phyloP scores from a whole-genome alignment of 1,140 invertebrate species.

The Ooceraea biroi region DNA sequence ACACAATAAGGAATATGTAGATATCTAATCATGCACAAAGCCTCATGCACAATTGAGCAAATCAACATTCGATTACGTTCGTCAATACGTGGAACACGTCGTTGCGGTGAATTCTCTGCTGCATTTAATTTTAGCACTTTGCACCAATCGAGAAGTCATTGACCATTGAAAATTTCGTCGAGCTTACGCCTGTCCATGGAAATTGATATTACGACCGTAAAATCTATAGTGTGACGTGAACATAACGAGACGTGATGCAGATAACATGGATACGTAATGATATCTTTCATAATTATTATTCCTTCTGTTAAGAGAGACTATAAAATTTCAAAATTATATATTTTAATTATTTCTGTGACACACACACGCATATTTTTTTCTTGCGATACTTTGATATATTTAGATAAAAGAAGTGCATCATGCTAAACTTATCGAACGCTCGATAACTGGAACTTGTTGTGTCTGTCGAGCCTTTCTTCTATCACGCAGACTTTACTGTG shows the following conservation, averaged over 20 bases:
- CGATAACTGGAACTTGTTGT: conserved; percentile 70
- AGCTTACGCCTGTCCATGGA: conserved; percentile 21
- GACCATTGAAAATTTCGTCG: conserved; percentile 49
- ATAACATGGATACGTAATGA: background rate
- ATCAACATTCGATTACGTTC: background rate
- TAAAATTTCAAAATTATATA: background rate
- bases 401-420: conserved; percentile 7
- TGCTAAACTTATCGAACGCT: conserved; percentile 46
- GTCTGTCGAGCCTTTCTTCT: conserved; percentile 58
- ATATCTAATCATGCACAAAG: background rate
- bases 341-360: background rate
- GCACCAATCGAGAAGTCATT: conserved; percentile 40
- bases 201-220: conserved; percentile 9
- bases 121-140: conserved; percentile 52
- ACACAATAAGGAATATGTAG: background rate
- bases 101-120: background rate
- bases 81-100: background rate
- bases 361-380: background rate
- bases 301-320: background rate
- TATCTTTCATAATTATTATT: background rate
- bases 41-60: background rate
- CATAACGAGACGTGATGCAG: no score
- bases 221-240: no score
- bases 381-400: background rate
- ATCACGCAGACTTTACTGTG: conserved; percentile 46